phyloP scores from a whole-genome alignment of 2,888 invertebrate genomes.

The Camptogramma bilineatum region DNA sequence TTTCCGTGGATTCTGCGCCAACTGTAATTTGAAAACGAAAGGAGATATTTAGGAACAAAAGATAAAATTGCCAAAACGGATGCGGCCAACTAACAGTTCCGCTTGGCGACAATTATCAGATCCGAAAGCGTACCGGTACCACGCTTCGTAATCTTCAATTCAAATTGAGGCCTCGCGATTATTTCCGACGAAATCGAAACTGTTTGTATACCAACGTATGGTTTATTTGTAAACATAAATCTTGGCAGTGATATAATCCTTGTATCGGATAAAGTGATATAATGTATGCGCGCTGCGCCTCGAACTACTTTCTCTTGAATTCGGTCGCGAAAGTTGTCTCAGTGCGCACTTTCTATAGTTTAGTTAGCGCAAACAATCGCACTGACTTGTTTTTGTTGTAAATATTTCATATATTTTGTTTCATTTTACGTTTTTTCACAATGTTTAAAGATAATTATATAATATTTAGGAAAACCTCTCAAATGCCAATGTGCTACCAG shows the following conservation, averaged over 20 bases:
- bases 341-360: conserved; percentile 80
- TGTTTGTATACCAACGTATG: conserved; percentile 31
- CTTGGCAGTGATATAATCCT: conserved; percentile 74
- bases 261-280: conserved; percentile 78
- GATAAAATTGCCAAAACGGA: conserved; percentile 54
- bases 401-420: conserved; percentile 39
- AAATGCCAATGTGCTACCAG: neutral
- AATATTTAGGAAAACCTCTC: neutral
- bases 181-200: conserved; percentile 35
- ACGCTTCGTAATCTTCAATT: conserved; percentile 36
- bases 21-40: conserved; percentile 72
- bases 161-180: conserved; percentile 26
- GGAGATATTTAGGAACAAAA: conserved; percentile 63
- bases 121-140: conserved; percentile 52
- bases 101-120: conserved; percentile 56
- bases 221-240: conserved; percentile 54
- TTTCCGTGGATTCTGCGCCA: conserved; percentile 67
- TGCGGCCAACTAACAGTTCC: conserved; percentile 53
- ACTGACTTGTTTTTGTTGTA: conserved; percentile 49
- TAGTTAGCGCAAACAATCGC: conserved; percentile 71
- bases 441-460: neutral
- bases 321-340: conserved; percentile 84
- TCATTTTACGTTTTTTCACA: neutral
- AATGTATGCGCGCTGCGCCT: conserved; percentile 77
- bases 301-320: conserved; percentile 84